Conservation (phyloP, 1,140 invertebrate genomes). For the Drosophila virilis region DNA sequence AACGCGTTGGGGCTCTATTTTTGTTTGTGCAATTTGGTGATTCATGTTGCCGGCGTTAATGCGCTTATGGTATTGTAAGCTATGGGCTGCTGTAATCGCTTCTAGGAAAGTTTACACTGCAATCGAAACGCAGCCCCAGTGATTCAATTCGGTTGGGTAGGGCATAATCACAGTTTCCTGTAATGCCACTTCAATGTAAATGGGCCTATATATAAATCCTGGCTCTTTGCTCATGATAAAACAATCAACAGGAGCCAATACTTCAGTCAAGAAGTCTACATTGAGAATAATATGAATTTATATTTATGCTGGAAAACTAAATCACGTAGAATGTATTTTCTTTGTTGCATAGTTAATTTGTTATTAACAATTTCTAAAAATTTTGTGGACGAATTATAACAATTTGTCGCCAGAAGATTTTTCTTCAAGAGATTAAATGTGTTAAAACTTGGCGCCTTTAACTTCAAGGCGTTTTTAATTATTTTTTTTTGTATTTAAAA, state of each 20-base stretch:
- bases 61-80: conserved; percentile 39
- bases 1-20: conserved; percentile 47
- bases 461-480: too few relatives aligned
- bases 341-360: too few relatives aligned
- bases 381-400: too few relatives aligned
- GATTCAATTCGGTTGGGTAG: background rate
- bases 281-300: too few relatives aligned
- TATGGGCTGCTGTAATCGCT: conserved; percentile 37
- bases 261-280: background rate
- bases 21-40: conserved; percentile 45
- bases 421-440: too few relatives aligned
- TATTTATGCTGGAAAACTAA: too few relatives aligned
- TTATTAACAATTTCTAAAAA: too few relatives aligned
- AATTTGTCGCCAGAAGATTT: too few relatives aligned
- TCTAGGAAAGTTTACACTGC: conserved; percentile 31
- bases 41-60: conserved; percentile 45
- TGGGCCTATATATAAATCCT: background rate
- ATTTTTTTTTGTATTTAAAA: background rate
- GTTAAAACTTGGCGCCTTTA: too few relatives aligned
- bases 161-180: conserved; percentile 8
- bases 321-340: too few relatives aligned
- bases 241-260: background rate
- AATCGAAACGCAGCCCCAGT: conserved; percentile 6
- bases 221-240: background rate
- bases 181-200: background rate